Evolutionary conservation across 2,888 invertebrate species (phyloP), one percentile per base, ranked within the genome.

Genomic region (Drosophila melanocephala): DNA sequence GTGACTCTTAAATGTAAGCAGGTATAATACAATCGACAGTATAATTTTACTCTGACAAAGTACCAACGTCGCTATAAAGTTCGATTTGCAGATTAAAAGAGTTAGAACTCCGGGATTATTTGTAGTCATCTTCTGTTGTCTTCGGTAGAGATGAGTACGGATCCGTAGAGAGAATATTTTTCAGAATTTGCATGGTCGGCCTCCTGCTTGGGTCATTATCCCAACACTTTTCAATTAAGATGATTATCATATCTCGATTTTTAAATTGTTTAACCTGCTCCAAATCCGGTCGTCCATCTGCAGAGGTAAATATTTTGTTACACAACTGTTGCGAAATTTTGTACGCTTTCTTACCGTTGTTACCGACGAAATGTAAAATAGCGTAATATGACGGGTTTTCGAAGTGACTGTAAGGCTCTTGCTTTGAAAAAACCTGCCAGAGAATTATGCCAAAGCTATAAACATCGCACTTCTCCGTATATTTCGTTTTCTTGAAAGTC

Each of bases 401-500:
- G 3, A 12, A 16, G 2, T 14, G 0, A 9, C 10, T 5, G 35
- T 39, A 53, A 19, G 62, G 62, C 2, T n/a, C 0, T 9, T 33
- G 1, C 14, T 0, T 26, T 10, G 63, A 55, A 44, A 55, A 55
- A 3, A 63, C 44, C 44, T 35, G 16, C 55, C 55, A 63, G 2
- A 55, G 5, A 16, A 44, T 33, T 39, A 62, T 62, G 33, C 3
- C 39, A 52, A 52, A 2, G 22, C 61, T 62, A 22, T 19, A 62
- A 12, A 62, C 39, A 62, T 62, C 61, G 22, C 52, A 37, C 14
- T 32, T 62, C 6, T 39, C 51, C 7, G 28, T 22, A 35, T 61
- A 61, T 22, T 0, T 26, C 0, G 0, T 1, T 33, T 2, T 10
- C 0, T 0, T 0, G 0, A 33, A 1, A 26, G 32, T 33, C 33